Percentiles rank a stretch among this genome's conserved stretches.
Evolutionary conservation across 2,797 vertebrate species (phyloP).

Genomic region (Lacerta agilis): DNA sequence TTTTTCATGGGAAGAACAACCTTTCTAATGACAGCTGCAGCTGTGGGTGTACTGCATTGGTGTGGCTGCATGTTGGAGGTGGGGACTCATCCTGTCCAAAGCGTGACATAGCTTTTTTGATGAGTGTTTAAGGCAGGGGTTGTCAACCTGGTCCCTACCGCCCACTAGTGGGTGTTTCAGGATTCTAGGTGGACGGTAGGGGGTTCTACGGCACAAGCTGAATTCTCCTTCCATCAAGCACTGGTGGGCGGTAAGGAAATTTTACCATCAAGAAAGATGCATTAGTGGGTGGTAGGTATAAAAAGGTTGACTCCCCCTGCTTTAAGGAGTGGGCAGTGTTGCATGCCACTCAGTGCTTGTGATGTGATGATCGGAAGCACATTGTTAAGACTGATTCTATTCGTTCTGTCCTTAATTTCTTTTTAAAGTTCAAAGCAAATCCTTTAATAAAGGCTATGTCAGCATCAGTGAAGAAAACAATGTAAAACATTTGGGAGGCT

Average conservation of each 20-base stretch:
- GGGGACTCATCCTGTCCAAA: conserved; percentile 39
- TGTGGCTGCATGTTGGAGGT: neutral
- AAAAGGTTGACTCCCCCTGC: neutral
- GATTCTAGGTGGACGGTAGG: too few species aligned
- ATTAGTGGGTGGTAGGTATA: too few species aligned
- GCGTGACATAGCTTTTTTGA: conserved; percentile 36
- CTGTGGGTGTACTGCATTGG: neutral
- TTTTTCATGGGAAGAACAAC: conserved; percentile 22
- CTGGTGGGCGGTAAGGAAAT: too few species aligned
- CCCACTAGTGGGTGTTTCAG: too few species aligned
- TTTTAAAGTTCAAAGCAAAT: conserved; percentile 63
- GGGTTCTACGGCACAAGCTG: too few species aligned
- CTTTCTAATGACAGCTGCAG: neutral
- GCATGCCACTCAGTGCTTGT: conserved; percentile 58
- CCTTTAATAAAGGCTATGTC: conserved; percentile 38
- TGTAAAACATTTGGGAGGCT: neutral
- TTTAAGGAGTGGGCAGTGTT: conserved; percentile 24
- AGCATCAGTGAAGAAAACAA: conserved; percentile 45
- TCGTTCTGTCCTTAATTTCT: neutral
- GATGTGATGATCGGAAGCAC: conserved; percentile 29
- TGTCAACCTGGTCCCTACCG: too few species aligned
- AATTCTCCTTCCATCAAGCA: too few species aligned
- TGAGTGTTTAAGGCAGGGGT: neutral
- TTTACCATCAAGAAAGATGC: too few species aligned
- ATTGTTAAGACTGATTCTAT: neutral